Percentiles rank a stretch among this genome's conserved stretches.
Evolutionary conservation across 2,888 invertebrate genomes (phyloP).

Genomic region (Nephrocerus scutellatus): DNA sequence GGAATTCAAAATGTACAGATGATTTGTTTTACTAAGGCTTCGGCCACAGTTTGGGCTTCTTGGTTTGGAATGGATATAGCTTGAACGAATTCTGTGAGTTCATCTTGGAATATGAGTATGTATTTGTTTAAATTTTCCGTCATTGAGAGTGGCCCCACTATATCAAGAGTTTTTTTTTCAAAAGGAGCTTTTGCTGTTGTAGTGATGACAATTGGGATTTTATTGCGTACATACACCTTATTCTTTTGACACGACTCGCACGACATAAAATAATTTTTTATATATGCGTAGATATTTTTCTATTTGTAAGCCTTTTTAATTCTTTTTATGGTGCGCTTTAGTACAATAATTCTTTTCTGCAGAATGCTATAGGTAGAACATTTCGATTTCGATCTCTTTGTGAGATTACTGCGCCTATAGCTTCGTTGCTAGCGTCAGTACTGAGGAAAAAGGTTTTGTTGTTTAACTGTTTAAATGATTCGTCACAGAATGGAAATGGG

Average conservation of each 20-base stretch:
- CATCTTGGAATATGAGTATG: neutral
- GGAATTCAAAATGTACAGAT: constrained; percentile 2
- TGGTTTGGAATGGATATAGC: constrained; percentile 5
- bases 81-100: neutral
- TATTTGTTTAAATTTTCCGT: no score
- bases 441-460: no score
- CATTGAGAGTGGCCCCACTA: constrained; percentile 5
- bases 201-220: constrained; percentile 11
- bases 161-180: constrained; percentile 6
- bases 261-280: constrained; percentile 4
- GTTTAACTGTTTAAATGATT: no score
- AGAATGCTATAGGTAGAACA: no score
- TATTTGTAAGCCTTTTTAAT: constrained; percentile 27
- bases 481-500: no score
- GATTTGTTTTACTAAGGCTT: constrained; percentile 5
- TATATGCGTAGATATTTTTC: no score
- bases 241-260: constrained; percentile 7
- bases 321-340: constrained; percentile 27
- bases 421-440: no score
- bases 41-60: neutral
- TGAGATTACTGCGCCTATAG: no score
- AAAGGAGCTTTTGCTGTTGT: constrained; percentile 5
- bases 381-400: neutral
- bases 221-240: no score
- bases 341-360: constrained; percentile 27